Evolutionary conservation across 2,113 vertebrate genomes (phyloP).

Genomic region (Lates calcarifer): DNA sequence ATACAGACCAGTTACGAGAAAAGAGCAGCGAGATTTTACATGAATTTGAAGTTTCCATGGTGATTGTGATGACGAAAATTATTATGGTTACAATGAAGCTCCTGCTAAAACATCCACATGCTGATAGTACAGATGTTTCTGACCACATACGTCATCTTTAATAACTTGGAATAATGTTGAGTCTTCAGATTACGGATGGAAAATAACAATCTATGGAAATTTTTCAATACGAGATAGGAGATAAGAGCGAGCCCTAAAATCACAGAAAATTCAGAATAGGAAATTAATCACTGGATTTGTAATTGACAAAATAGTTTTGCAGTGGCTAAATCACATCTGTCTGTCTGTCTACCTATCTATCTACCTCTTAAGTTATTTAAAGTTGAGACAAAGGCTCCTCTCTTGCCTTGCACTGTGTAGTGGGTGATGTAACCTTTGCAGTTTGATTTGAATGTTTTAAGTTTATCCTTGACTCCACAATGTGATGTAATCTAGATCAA

Average conservation of each 20-base stretch:
- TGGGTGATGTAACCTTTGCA: slow-evolving; percentile 45
- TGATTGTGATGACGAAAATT: not conserved
- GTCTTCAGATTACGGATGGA: no score
- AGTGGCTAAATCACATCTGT: not conserved
- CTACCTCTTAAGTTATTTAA: not conserved
- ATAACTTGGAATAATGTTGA: no score
- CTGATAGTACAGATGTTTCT: no score
- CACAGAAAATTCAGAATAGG: no score
- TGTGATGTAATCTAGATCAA: slow-evolving; percentile 56
- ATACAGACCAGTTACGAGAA: not conserved
- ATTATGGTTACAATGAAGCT: not conserved
- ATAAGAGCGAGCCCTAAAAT: no score
- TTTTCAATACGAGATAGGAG: no score
- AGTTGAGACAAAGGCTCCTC: not conserved
- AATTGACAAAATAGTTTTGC: no score
- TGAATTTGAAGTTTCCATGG: not conserved
- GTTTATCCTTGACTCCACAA: slow-evolving; percentile 17
- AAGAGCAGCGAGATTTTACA: not conserved
- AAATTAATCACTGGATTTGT: no score
- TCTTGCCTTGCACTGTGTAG: slow-evolving; percentile 8
- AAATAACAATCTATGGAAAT: no score
- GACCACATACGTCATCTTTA: no score
- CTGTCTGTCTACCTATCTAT: not conserved
- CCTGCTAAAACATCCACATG: no score
- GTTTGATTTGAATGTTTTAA: slow-evolving; percentile 30